Percentiles rank a stretch among this genome's conserved stretches.
phyloP scores from a whole-genome alignment of 2,113 vertebrate genomes.

The Holacanthus passer region DNA sequence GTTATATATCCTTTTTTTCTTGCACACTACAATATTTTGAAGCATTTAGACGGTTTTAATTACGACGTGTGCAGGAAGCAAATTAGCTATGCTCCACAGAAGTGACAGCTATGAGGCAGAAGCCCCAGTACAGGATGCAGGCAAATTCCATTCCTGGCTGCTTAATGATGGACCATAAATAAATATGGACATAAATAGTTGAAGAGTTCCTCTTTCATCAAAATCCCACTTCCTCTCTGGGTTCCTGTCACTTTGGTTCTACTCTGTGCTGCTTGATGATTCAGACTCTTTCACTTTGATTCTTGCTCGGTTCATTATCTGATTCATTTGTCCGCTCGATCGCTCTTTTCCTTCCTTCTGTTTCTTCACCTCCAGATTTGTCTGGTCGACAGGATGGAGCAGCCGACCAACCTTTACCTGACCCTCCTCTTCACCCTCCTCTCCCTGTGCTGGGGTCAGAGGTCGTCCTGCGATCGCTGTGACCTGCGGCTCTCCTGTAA shows the following conservation, averaged over 20 bases:
- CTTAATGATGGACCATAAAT: no score
- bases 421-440: slow-evolving; percentile 9
- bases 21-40: no score
- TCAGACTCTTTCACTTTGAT: background rate
- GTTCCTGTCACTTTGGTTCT: background rate
- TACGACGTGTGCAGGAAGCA: no score
- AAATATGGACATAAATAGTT: no score
- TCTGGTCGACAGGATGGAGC: slow-evolving; percentile 41
- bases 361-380: background rate
- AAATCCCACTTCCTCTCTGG: background rate
- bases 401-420: background rate
- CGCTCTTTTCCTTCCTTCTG: background rate
- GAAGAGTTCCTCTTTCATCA: slow-evolving; percentile 7
- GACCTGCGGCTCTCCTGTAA: slow-evolving; percentile 50
- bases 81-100: no score
- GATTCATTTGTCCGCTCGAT: background rate
- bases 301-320: background rate
- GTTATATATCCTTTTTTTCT: no score
- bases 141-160: no score
- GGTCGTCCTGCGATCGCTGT: slow-evolving; percentile 37
- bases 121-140: no score
- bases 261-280: background rate
- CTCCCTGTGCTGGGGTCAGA: background rate
- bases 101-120: no score
- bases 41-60: no score